These are phyloP conservation scores for Tupaia tana DNA, from an alignment of 2,113 vertebrate species.

Conservation along the genomic window DNA sequence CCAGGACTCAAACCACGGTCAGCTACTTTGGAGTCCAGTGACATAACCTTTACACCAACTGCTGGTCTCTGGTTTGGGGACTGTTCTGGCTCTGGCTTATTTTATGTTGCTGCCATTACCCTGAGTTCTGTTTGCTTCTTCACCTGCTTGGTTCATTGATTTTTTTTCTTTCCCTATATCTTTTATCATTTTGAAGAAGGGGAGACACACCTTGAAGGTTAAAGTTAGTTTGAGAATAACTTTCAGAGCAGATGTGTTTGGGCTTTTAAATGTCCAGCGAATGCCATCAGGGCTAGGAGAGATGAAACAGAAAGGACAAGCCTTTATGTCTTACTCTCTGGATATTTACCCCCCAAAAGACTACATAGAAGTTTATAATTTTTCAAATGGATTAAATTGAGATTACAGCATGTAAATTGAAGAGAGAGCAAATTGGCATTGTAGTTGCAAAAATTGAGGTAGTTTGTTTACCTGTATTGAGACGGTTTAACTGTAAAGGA, in stretches of 20 bases:
- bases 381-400: constrained; percentile 6
- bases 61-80: too few species aligned
- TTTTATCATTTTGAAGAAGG: constrained; percentile 57
- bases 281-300: neutral
- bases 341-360: neutral
- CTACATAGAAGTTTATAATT: neutral
- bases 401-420: neutral
- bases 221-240: constrained; percentile 18
- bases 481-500: too few species aligned
- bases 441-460: neutral
- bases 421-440: neutral
- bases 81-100: constrained; percentile 50
- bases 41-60: too few species aligned
- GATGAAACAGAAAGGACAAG: neutral
- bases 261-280: neutral
- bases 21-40: too few species aligned
- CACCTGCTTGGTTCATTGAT: constrained; percentile 51
- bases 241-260: constrained; percentile 37
- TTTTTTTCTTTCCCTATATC: neutral
- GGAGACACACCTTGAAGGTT: constrained; percentile 24
- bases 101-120: constrained; percentile 72
- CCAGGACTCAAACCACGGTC: too few species aligned
- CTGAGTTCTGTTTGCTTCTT: constrained; percentile 23
- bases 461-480: neutral
- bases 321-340: neutral